Percentiles rank a stretch among this genome's conserved stretches.
phyloP scores from a whole-genome alignment of 2,113 vertebrate genomes.

The Coregonus clupeaformis region DNA sequence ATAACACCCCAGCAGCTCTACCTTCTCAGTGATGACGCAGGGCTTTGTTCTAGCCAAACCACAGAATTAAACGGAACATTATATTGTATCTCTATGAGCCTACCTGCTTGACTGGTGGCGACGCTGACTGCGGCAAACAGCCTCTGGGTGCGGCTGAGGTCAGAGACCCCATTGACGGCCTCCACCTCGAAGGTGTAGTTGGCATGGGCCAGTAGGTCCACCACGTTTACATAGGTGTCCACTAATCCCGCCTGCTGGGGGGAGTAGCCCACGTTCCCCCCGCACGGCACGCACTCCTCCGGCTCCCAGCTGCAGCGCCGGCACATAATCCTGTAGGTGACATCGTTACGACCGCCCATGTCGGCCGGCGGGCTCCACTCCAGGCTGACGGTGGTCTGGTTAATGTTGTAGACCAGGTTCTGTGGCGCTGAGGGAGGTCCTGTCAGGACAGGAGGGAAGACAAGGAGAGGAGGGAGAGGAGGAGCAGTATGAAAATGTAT shows the following conservation, averaged over 20 bases:
- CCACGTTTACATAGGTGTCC: constrained; percentile 89
- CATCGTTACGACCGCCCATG: constrained; percentile 90
- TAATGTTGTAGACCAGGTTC: constrained; percentile 99
- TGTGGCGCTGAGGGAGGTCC: constrained; percentile 97
- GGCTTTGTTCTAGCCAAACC: background rate
- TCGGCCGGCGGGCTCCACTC: constrained; percentile 97
- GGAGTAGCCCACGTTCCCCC: constrained; percentile 88
- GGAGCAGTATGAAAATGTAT: no score
- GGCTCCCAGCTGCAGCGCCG: constrained; percentile 96
- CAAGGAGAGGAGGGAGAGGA: constrained; percentile 7
- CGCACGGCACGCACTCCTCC: constrained; percentile 92
- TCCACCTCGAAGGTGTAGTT: constrained; percentile 99
- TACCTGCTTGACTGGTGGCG: constrained; percentile 98
- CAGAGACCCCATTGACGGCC: constrained; percentile 97
- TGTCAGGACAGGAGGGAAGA: constrained; percentile 56
- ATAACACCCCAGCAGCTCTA: no score
- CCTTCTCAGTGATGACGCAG: background rate
- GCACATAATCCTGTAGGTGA: constrained; percentile 92
- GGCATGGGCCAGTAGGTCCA: constrained; percentile 94
- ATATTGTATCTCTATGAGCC: constrained; percentile 25
- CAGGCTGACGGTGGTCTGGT: constrained; percentile 94
- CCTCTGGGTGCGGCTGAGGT: constrained; percentile 93
- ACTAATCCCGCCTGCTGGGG: constrained; percentile 91
- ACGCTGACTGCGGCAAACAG: constrained; percentile 96
- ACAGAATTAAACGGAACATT: background rate